Conservation (phyloP, 2,113 vertebrate genomes). For the Saccopteryx bilineata region DNA sequence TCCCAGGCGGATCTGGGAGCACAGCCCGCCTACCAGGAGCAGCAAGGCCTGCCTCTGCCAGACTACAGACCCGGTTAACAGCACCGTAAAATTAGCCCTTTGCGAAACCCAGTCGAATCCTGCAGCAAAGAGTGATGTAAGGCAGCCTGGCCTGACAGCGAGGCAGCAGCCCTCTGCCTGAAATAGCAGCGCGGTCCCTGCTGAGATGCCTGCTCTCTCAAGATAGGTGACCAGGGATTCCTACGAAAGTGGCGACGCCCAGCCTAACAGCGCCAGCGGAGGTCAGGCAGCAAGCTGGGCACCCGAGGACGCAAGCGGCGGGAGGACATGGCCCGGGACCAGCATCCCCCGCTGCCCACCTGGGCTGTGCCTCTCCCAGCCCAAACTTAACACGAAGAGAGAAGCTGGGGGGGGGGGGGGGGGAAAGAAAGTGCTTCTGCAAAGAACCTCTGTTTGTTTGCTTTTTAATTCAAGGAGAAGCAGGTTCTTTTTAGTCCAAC, state of each 20-base stretch:
- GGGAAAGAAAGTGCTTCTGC: constrained; percentile 85
- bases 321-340: background rate
- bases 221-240: constrained; percentile 85
- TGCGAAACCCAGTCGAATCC: constrained; percentile 88
- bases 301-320: background rate
- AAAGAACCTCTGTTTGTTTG: constrained; percentile 84
- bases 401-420: constrained; percentile 65
- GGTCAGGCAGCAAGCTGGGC: constrained; percentile 62
- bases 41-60: constrained; percentile 85
- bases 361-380: background rate
- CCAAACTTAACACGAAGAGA: constrained; percentile 77
- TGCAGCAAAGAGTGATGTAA: constrained; percentile 89
- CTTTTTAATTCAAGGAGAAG: constrained; percentile 87
- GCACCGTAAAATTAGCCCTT: constrained; percentile 90
- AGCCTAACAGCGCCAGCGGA: constrained; percentile 5
- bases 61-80: constrained; percentile 87
- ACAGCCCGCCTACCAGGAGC: constrained; percentile 84
- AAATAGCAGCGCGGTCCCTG: constrained; percentile 86
- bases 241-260: constrained; percentile 68
- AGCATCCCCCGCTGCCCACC: background rate
- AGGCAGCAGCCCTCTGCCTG: constrained; percentile 84
- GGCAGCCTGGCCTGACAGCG: constrained; percentile 86
- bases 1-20: constrained; percentile 80
- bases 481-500: constrained; percentile 87
- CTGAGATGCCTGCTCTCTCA: constrained; percentile 76